These are phyloP conservation scores for Stegana nigrithorax DNA, from an alignment of 2,888 invertebrate genomes.

Conservation along the genomic window DNA sequence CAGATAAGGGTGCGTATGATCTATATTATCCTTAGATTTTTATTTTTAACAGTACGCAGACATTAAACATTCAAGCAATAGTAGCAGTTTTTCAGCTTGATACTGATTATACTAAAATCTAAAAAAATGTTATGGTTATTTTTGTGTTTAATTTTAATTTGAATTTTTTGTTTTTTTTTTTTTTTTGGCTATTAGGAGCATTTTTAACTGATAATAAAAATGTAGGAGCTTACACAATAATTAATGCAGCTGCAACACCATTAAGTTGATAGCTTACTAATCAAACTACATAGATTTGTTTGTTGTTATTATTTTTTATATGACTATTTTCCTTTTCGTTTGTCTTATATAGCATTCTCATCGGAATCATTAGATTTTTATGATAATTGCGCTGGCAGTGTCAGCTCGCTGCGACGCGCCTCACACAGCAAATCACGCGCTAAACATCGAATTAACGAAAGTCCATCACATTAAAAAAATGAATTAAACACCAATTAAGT, in stretches of 20 bases:
- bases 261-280: too few species aligned
- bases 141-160: not conserved
- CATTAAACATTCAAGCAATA: too few species aligned
- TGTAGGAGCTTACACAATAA: not conserved
- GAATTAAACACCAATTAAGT: not conserved
- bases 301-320: conserved; percentile 39
- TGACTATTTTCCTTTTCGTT: conserved; percentile 32
- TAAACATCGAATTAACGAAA: conserved; percentile 68
- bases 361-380: conserved; percentile 69
- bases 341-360: conserved; percentile 65
- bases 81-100: too few species aligned
- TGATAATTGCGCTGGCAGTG: conserved; percentile 69
- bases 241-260: not conserved
- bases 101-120: too few species aligned
- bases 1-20: conserved; percentile 75
- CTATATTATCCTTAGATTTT: too few species aligned
- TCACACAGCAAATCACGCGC: conserved; percentile 69
- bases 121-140: too few species aligned
- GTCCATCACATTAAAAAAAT: conserved; percentile 66
- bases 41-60: too few species aligned
- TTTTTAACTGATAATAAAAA: too few species aligned
- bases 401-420: conserved; percentile 68
- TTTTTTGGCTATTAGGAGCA: not conserved
- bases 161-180: conserved; percentile 32
- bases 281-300: conserved; percentile 29